phyloP scores from a whole-genome alignment of 2,797 vertebrate genomes.

The Tragelaphus eurycerus region DNA sequence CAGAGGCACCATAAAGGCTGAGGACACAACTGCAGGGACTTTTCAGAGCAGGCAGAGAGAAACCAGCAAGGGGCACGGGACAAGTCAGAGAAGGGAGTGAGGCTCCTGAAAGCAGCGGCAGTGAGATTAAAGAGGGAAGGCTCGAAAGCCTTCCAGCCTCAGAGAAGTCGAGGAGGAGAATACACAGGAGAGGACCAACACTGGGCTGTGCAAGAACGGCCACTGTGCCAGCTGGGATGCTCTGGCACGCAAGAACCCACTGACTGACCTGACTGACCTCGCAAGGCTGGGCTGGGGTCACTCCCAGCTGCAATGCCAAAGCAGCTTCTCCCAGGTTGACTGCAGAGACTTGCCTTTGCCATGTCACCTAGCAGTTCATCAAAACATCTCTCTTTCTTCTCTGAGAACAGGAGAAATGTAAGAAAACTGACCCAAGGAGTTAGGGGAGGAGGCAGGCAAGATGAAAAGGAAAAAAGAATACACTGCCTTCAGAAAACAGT shows the following conservation, averaged over 20 bases:
- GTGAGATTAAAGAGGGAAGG: neutral
- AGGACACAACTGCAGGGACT: neutral
- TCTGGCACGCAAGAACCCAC: neutral
- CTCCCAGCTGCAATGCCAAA: neutral
- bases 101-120: accelerated
- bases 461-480: neutral
- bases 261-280: neutral
- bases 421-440: neutral
- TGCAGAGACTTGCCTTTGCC: neutral
- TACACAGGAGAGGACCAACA: neutral
- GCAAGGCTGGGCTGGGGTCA: neutral
- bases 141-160: neutral
- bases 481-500: neutral
- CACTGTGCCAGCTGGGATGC: accelerated
- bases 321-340: neutral
- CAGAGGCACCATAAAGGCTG: neutral
- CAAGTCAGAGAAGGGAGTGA: neutral
- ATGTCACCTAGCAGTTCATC: neutral
- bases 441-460: neutral
- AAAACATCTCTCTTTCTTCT: neutral
- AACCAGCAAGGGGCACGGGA: neutral
- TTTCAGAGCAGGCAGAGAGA: neutral
- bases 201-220: neutral
- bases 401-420: neutral
- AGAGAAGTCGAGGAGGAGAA: neutral